Base-by-base conservation (phyloP, 1,140 invertebrate species). In the Hormaphis cornu region DNA sequence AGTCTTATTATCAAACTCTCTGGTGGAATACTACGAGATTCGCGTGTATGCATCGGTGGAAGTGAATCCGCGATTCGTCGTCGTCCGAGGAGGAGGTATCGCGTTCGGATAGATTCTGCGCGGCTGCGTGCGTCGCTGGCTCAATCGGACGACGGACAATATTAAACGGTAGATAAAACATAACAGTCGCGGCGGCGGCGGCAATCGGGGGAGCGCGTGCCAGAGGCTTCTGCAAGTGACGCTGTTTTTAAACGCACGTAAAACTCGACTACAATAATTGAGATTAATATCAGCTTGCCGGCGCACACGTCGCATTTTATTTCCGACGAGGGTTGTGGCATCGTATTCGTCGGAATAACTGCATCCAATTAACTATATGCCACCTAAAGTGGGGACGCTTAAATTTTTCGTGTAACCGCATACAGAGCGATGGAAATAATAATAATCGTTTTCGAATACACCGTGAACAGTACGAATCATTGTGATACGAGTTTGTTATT, bases 251-350 rank as follows among this genome's bases (percentile, higher is more conserved):
- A 66, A 66, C 28, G n/a, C n/a, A n/a, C n/a, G 61, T 66, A 66
- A 50, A 66, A 66, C 61, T 66, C n/a, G n/a, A n/a, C n/a, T n/a
- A n/a, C n/a, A n/a, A n/a, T 50, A 66, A 66, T 66, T 48, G 61
- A 66, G 61, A 66, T 66, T 66, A 66, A 66, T 48, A 66, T 66
- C 61, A 50, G 61, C 50, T 20, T 20, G 5, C 8, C 18, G n/a
- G n/a, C n/a, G n/a, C n/a, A n/a, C n/a, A n/a, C n/a, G n/a, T n/a
- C n/a, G n/a, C n/a, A n/a, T n/a, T n/a, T n/a, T n/a, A n/a, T n/a
- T n/a, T n/a, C n/a, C n/a, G n/a, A n/a, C n/a, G n/a, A n/a, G n/a
- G n/a, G n/a, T n/a, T n/a, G n/a, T n/a, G n/a, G n/a, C n/a, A n/a
- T n/a, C n/a, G n/a, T n/a, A n/a, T n/a, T n/a, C 35, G 61, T 66